phyloP scores from a whole-genome alignment of 2,797 vertebrate genomes.

The Chrysocyon brachyurus region DNA sequence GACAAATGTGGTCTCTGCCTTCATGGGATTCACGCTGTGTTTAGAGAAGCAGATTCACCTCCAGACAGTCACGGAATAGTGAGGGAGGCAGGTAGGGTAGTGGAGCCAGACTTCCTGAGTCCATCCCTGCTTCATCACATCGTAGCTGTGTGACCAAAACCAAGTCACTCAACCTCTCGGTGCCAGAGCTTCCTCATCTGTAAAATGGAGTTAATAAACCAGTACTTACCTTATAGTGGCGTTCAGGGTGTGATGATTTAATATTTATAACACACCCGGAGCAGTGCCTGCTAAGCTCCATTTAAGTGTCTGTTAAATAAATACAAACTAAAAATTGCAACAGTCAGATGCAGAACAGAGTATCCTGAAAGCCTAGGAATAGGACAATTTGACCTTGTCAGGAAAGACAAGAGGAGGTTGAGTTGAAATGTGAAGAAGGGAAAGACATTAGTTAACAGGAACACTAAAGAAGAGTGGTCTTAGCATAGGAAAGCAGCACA shows the following conservation, averaged over 20 bases:
- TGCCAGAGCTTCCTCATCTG: neutral
- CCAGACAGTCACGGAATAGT: neutral
- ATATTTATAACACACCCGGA: neutral
- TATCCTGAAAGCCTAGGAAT: neutral
- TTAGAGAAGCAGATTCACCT: neutral
- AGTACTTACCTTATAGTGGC: neutral
- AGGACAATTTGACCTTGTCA: neutral
- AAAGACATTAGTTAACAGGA: neutral
- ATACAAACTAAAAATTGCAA: slow-evolving; percentile 10
- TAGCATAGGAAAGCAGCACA: neutral
- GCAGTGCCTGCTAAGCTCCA: neutral
- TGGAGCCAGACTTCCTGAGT: neutral
- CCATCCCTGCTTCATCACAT: neutral
- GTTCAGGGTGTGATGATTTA: neutral
- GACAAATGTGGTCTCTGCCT: neutral
- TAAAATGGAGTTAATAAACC: neutral
- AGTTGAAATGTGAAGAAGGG: neutral
- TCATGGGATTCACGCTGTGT: neutral
- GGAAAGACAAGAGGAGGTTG: neutral
- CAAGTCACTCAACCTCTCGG: neutral
- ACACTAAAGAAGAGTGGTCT: neutral
- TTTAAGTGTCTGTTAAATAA: neutral
- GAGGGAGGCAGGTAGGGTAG: neutral
- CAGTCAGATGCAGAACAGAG: neutral
- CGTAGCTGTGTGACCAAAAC: neutral